phyloP scores from a whole-genome alignment of 2,113 vertebrate genomes.

The Calidris pygmaea region DNA sequence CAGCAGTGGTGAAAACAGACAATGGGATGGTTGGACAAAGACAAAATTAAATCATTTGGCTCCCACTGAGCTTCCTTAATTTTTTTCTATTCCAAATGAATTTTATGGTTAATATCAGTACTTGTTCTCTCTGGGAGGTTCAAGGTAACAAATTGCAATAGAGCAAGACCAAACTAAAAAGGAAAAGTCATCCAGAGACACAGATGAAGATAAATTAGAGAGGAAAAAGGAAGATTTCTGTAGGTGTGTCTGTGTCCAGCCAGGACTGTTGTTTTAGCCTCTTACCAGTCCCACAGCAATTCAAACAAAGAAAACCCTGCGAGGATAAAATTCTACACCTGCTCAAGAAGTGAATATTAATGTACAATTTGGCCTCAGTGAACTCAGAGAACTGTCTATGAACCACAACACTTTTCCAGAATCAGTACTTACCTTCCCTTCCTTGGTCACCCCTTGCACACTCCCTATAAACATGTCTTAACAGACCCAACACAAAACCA shows the following conservation, averaged over 20 bases:
- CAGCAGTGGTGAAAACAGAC: not conserved
- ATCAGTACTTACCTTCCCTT: fast-evolving
- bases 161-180: not conserved
- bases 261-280: not conserved
- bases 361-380: not conserved
- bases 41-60: not conserved
- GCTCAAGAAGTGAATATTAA: not conserved
- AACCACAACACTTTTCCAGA: not conserved
- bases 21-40: not conserved
- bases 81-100: not conserved
- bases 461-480: not conserved
- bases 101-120: not conserved
- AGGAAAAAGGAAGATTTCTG: not conserved
- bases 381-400: not conserved
- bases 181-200: not conserved
- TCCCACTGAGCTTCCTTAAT: not conserved
- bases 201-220: not conserved
- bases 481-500: not conserved
- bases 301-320: not conserved
- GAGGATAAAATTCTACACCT: not conserved
- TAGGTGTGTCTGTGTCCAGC: not conserved
- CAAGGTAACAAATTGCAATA: not conserved
- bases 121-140: not conserved
- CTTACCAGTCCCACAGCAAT: not conserved
- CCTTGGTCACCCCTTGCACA: not conserved